These are phyloP conservation scores for Heterotis niloticus DNA, from an alignment of 2,113 vertebrate genomes.

Conservation along the genomic window DNA sequence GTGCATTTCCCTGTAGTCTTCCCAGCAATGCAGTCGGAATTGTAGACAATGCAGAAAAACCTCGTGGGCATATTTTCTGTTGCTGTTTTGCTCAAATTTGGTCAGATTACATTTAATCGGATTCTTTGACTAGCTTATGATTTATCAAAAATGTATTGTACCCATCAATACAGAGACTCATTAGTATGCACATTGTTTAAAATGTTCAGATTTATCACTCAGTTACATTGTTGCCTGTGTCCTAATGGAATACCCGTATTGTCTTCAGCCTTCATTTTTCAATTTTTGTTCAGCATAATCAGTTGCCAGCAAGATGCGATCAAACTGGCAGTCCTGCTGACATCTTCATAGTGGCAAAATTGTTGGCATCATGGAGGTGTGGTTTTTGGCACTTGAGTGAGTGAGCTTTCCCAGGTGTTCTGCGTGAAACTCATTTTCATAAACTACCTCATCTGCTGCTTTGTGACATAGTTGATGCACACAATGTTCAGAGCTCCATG, in stretches of 20 bases:
- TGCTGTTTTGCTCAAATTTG: not conserved
- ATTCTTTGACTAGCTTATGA: not conserved
- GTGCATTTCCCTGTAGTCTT: not conserved
- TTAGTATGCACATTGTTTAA: not conserved
- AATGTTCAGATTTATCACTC: not conserved
- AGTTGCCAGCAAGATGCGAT: not conserved
- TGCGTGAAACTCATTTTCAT: no score
- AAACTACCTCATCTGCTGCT: no score
- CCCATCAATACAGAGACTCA: no score
- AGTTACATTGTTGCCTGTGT: conserved; percentile 4
- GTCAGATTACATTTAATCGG: not conserved
- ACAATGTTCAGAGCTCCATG: no score
- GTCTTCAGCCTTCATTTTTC: not conserved
- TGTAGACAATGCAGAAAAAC: not conserved
- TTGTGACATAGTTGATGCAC: no score
- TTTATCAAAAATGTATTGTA: not conserved
- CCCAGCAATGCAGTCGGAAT: not conserved
- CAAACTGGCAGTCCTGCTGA: not conserved
- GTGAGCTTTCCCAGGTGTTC: no score
- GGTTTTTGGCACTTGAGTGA: no score
- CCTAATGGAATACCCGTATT: not conserved
- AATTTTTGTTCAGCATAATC: conserved; percentile 3
- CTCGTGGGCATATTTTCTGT: not conserved
- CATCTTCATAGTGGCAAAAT: no score
- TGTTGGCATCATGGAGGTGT: no score